Evolutionary conservation across 2,888 invertebrate genomes (phyloP), one percentile per base, ranked within the genome.

Genomic region (Caenorhabditis plicata): DNA sequence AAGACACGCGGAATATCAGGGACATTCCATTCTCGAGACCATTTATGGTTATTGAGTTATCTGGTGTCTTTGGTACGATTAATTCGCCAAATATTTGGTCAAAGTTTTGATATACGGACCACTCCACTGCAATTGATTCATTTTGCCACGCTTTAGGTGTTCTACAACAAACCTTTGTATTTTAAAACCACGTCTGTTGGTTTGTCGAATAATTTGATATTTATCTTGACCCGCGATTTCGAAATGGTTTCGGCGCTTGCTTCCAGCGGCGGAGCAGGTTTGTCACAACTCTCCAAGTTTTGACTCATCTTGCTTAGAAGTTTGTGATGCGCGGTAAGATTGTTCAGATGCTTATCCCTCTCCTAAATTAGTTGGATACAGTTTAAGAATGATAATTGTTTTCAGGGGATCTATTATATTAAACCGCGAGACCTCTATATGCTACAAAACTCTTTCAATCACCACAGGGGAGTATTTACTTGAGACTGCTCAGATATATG

Each of bases 71-170:
- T 2, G 33, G 42, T 26, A 62, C 64, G n/a, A 52, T 44, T 15
- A 47, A 55, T n/a, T 54, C 46, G 8, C 64, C 68, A 4, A 88
- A 88, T 47, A 92, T 84, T 64, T 88, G 87, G 19, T 87, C 87
- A 83, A 94, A 94, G 80, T 90, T 90, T 4, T 89, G 88, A 43
- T 88, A 87, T 8, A 88, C 87, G 66, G 92, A 92, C 94, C 94
- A 95, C 85, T 95, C 92, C 81, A 94, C 93, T 92, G 73, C 50
- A 80, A 75, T 13, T n/a, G 11, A 13, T 3, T n/a, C 25, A 29
- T 20, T 3, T 36, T 9, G 4, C 15, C 27, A 13, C 20, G 11
- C n/a, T 7, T 17, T 5, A 33, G 7, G 25, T 22, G 13, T 17
- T 11, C 36, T 39, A 25, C 17, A 15, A 23, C 7, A 19, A 27